Base-by-base conservation (phyloP, 2,797 vertebrate genomes). In the Parauchenoglanis punctatus region DNA sequence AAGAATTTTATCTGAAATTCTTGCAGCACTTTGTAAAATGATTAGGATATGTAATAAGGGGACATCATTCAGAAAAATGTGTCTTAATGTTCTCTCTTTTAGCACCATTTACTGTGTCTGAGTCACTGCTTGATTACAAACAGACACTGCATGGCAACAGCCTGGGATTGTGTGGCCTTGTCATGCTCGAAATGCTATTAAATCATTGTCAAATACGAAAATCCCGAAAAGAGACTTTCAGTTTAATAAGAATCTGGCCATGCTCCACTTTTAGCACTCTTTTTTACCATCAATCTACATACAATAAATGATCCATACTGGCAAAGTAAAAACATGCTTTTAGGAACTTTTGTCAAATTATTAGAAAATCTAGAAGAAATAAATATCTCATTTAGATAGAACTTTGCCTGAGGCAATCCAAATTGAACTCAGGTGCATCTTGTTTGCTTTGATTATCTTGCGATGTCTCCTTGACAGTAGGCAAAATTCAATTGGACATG, bases 71-170 rank as follows among this genome's bases (percentile, higher is more conserved):
- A 49, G 85, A 31, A 89, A 90, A 90, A 87, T 58, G 35, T 46
- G 18, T 87, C 85, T 87, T 90, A n/a, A 87, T 88, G 91, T 92
- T 75, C 25, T 59, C n/a, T 46, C 75, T 86, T 84, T n/a, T 90
- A 81, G 65, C 25, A 81, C 86, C 84, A 89, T 86, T 78, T 52
- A 5, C 25, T 84, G 70, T 84, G 70, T 80, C 83, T 73, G 76
- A 35, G 81, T 83, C 73, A 88, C 65, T 56, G 58, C 68, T 59
- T 65, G 72, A 83, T 68, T 77, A 84, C 52, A 67, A 86, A 89
- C 40, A 35, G 56, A 18, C 68, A 87, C n/a, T 87, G 90, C 83
- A 85, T 87, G 54, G 85, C 35, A 87, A 89, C 87, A 72, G 65
- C 2, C 59, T 80, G 54, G 49, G 31, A 77, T n/a, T 23, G 18